Conservation (phyloP, 2,113 vertebrate genomes). For the Cynopterus brachyotis region DNA sequence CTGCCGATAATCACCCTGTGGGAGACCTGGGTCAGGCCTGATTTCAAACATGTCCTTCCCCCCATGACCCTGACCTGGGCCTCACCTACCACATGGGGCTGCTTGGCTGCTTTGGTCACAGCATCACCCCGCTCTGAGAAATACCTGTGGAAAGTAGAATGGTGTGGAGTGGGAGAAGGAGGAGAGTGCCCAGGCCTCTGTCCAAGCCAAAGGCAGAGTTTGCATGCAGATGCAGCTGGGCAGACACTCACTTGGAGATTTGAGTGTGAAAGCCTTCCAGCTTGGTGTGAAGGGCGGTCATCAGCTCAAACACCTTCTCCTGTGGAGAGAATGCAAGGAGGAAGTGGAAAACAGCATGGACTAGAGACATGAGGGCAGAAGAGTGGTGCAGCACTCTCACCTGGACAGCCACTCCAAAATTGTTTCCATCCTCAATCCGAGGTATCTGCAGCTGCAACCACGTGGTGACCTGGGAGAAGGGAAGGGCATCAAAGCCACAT, state of each 20-base stretch:
- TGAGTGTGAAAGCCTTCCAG: conserved; percentile 92
- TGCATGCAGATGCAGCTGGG: too few relatives aligned
- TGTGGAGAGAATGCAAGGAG: conserved; percentile 56
- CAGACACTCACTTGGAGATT: conserved; percentile 89
- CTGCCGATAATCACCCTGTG: conserved; percentile 92
- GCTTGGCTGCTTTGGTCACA: conserved; percentile 92
- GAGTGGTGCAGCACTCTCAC: conserved; percentile 67
- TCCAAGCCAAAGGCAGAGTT: background rate
- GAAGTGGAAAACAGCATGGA: background rate
- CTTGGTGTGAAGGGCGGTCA: conserved; percentile 91
- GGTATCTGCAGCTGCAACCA: conserved; percentile 94
- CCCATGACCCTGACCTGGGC: background rate
- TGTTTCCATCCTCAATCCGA: conserved; percentile 93
- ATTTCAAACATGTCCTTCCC: background rate
- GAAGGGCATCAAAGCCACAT: background rate
- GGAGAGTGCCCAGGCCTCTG: background rate
- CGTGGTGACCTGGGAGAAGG: conserved; percentile 87
- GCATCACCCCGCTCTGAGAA: conserved; percentile 93
- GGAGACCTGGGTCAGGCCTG: conserved; percentile 37
- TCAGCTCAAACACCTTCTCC: conserved; percentile 94
- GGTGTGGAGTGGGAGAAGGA: background rate
- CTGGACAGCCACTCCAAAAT: conserved; percentile 95
- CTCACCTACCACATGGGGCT: conserved; percentile 89
- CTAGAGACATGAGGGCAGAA: background rate
- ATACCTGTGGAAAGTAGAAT: conserved; percentile 82